Percentiles rank a stretch among this genome's conserved stretches.
Conservation (phyloP, 2,113 vertebrate species). For the Protomyctophum bolini region DNA sequence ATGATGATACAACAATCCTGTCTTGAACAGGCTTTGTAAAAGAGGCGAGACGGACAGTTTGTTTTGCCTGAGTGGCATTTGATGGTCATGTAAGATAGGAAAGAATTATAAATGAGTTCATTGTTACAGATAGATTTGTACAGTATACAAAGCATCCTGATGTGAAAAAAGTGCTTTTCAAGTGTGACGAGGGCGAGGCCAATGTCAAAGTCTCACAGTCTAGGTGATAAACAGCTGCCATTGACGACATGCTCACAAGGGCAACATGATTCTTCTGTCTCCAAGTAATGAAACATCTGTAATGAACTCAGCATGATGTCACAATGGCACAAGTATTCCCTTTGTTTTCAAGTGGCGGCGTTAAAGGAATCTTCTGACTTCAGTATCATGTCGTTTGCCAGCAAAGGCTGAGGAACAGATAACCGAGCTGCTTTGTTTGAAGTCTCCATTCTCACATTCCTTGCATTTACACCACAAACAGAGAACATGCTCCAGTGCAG, state of each 20-base stretch:
- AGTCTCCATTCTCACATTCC: slow-evolving; percentile 30
- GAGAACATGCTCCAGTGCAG: slow-evolving; percentile 13
- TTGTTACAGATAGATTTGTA: background rate
- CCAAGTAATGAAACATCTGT: too few species aligned
- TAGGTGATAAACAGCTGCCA: background rate
- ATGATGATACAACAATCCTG: too few species aligned
- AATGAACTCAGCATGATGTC: background rate
- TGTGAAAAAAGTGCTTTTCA: background rate
- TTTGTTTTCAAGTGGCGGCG: background rate
- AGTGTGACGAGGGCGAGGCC: background rate
- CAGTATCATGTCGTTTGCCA: slow-evolving; percentile 17
- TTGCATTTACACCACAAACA: slow-evolving; percentile 22
- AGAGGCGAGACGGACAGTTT: background rate
- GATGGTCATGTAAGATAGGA: background rate
- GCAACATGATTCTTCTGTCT: too few species aligned
- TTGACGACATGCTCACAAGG: background rate
- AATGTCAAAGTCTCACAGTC: background rate
- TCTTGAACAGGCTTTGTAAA: too few species aligned
- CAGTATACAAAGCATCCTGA: too few species aligned
- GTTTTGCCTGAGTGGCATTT: background rate
- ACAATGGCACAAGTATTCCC: background rate
- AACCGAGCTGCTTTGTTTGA: slow-evolving; percentile 28
- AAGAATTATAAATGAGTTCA: background rate
- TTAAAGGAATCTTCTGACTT: background rate
- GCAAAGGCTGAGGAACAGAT: slow-evolving; percentile 16